Percentiles rank a stretch among this genome's conserved stretches.
These are phyloP conservation scores for Microctonus hyperodae DNA, from an alignment of 2,888 invertebrate species.

Conservation along the genomic window DNA sequence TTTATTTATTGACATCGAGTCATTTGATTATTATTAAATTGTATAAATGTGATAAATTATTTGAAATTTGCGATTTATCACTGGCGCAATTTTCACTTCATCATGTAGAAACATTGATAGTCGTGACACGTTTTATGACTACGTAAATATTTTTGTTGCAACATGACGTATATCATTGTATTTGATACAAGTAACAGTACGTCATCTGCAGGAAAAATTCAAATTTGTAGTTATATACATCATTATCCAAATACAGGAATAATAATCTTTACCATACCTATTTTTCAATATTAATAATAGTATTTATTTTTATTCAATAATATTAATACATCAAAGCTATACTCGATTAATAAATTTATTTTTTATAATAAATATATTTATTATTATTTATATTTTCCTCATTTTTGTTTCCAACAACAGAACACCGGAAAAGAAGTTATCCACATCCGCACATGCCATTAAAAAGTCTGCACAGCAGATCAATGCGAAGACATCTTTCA, in stretches of 20 bases:
- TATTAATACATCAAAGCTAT: background rate
- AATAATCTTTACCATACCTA: background rate
- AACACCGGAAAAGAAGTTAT: slow-evolving; percentile 71
- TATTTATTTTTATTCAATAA: background rate
- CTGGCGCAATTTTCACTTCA: background rate
- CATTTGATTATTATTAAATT: too few relatives aligned
- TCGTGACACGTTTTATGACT: background rate
- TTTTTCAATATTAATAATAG: background rate
- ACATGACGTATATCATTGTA: background rate
- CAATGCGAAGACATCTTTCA: slow-evolving; percentile 66
- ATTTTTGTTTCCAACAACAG: slow-evolving; percentile 58
- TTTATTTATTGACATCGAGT: too few relatives aligned
- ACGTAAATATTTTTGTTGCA: background rate
- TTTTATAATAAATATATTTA: too few relatives aligned
- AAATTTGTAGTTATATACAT: background rate
- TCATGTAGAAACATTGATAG: background rate
- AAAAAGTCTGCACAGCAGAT: slow-evolving; percentile 67
- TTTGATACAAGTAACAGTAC: background rate
- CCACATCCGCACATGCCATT: slow-evolving; percentile 71
- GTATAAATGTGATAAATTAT: background rate
- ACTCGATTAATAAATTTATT: background rate
- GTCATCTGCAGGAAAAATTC: background rate
- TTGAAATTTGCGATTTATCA: background rate
- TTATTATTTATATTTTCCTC: too few relatives aligned
- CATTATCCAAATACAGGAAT: background rate